phyloP scores from a whole-genome alignment of 2,888 invertebrate species.

The Diaprepes abbreviatus region DNA sequence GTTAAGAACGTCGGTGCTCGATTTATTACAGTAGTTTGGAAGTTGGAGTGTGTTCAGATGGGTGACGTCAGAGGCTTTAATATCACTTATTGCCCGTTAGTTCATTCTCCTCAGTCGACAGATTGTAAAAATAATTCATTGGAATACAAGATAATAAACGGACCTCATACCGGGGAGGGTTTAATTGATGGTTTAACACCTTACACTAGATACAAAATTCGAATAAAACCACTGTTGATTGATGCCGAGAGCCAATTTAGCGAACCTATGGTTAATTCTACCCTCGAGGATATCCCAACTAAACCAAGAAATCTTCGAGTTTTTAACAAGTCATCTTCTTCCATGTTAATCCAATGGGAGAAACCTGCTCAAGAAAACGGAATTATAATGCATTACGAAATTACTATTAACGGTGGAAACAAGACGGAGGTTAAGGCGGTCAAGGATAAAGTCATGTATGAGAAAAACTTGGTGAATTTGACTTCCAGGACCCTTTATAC shows the following conservation, averaged over 20 bases:
- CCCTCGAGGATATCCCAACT: slow-evolving; percentile 77
- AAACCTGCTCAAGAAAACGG: slow-evolving; percentile 82
- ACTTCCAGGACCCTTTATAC: slow-evolving; percentile 77
- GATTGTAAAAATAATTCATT: slow-evolving; percentile 70
- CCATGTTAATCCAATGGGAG: slow-evolving; percentile 77
- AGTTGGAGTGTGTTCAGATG: slow-evolving; percentile 80
- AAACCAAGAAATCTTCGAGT: slow-evolving; percentile 74
- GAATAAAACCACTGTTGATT: slow-evolving; percentile 74
- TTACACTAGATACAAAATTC: slow-evolving; percentile 81
- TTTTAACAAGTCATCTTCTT: slow-evolving; percentile 74
- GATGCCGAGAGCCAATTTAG: slow-evolving; percentile 70
- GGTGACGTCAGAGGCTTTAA: slow-evolving; percentile 81
- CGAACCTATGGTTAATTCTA: slow-evolving; percentile 76
- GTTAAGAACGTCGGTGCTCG: slow-evolving; percentile 69
- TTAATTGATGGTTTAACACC: slow-evolving; percentile 78
- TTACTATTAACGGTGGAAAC: slow-evolving; percentile 68
- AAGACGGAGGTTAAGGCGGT: not conserved
- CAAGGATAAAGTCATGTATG: slow-evolving; percentile 26
- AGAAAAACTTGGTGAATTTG: slow-evolving; percentile 64
- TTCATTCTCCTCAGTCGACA: slow-evolving; percentile 67
- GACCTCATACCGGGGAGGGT: slow-evolving; percentile 70
- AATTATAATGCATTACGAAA: slow-evolving; percentile 76
- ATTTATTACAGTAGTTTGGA: slow-evolving; percentile 80
- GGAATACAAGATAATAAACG: slow-evolving; percentile 66
- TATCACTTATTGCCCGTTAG: slow-evolving; percentile 80